phyloP scores from a whole-genome alignment of 1,140 invertebrate genomes.

The Drosophila mayri region DNA sequence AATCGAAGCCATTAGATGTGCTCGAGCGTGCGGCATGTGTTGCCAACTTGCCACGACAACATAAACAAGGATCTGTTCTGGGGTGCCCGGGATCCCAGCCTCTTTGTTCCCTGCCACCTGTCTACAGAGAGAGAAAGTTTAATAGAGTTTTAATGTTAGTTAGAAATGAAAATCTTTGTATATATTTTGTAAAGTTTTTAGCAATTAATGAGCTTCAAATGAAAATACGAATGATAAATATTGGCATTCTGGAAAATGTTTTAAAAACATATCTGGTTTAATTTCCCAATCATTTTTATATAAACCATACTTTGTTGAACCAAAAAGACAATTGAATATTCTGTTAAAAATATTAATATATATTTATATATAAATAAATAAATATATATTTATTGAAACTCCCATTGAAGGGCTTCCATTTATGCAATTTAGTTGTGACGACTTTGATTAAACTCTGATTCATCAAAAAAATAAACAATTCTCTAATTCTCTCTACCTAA shows the following conservation, averaged over 20 bases:
- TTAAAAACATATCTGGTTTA: neutral
- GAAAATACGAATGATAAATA: neutral
- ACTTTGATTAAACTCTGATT: neutral
- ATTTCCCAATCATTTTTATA: too few relatives aligned
- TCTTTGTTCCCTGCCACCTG: constrained; percentile 22
- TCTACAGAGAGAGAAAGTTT: constrained; percentile 5
- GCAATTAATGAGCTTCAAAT: neutral
- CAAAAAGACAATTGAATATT: neutral
- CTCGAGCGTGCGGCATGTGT: constrained; percentile 44
- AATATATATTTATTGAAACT: too few relatives aligned
- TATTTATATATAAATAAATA: too few relatives aligned
- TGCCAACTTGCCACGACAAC: constrained; percentile 41
- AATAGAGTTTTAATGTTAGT: too few relatives aligned
- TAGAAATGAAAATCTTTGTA: too few relatives aligned
- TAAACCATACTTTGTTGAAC: neutral
- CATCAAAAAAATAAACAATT: neutral
- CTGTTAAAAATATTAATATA: too few relatives aligned
- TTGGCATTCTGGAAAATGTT: too few relatives aligned
- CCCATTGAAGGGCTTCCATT: too few relatives aligned
- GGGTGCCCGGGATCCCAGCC: neutral
- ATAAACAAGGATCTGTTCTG: constrained; percentile 21
- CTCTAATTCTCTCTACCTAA: neutral
- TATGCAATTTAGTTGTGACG: neutral
- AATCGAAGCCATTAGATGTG: constrained; percentile 46
- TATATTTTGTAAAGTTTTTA: too few relatives aligned